These are phyloP conservation scores for Orius insidiosus DNA, from an alignment of 1,140 invertebrate species.

Conservation along the genomic window DNA sequence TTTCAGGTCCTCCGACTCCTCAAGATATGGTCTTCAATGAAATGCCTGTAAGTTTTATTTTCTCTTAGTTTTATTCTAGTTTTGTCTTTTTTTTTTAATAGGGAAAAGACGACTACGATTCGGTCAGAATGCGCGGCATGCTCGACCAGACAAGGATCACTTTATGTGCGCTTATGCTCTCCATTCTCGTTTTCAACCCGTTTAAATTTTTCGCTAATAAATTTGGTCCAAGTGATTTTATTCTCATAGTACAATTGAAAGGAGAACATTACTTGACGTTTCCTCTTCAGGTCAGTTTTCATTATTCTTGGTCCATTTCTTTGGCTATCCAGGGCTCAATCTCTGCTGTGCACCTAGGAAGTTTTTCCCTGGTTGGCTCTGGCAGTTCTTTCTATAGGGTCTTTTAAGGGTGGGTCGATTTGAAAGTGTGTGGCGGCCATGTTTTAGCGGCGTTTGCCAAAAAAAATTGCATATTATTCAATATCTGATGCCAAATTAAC, in stretches of 20 bases:
- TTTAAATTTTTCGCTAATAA: constrained; percentile 46
- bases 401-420: too few relatives aligned
- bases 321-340: too few relatives aligned
- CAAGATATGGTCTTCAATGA: constrained; percentile 16
- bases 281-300: neutral
- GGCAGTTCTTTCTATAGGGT: too few relatives aligned
- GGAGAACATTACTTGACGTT: constrained; percentile 15
- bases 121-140: constrained; percentile 41
- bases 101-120: constrained; percentile 45
- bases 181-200: constrained; percentile 79
- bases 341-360: too few relatives aligned
- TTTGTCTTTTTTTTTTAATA: constrained; percentile 22
- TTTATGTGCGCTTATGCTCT: constrained; percentile 78
- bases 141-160: constrained; percentile 70
- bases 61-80: neutral
- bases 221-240: constrained; percentile 14
- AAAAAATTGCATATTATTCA: too few relatives aligned
- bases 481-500: too few relatives aligned
- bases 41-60: constrained; percentile 1
- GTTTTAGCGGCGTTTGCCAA: too few relatives aligned
- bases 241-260: constrained; percentile 25
- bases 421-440: too few relatives aligned
- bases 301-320: too few relatives aligned
- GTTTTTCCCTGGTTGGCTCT: too few relatives aligned
- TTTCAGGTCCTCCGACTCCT: constrained; percentile 50